A percentile compares a stretch with the other conserved stretches of the same genome.
These are phyloP conservation scores for Drosophila melanosoma DNA, from an alignment of 2,888 invertebrate genomes.

Conservation along the genomic window DNA sequence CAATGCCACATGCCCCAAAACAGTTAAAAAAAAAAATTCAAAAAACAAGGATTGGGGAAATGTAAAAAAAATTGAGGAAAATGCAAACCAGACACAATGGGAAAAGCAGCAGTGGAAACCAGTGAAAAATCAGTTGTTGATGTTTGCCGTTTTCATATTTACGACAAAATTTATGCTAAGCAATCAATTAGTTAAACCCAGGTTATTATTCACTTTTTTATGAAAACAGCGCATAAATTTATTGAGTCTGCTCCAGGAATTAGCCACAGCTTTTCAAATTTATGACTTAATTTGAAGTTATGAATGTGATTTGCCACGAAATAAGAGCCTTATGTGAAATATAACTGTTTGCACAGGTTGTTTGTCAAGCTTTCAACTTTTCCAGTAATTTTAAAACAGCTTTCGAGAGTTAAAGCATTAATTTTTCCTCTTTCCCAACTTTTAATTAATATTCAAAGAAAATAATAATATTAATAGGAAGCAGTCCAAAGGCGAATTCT, in stretches of 20 bases:
- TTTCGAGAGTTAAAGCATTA: neutral
- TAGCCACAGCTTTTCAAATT: neutral
- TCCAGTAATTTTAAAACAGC: neutral
- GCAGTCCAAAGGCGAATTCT: neutral
- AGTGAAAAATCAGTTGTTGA: slow-evolving; percentile 33
- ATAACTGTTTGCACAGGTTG: neutral
- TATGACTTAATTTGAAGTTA: neutral
- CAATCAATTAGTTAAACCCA: slow-evolving; percentile 19
- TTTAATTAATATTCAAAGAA: neutral
- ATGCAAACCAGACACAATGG: slow-evolving; percentile 26
- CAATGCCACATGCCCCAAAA: slow-evolving; percentile 42
- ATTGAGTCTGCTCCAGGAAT: neutral
- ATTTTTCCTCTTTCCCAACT: neutral
- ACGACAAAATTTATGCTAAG: slow-evolving; percentile 38
- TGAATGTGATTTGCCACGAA: neutral
- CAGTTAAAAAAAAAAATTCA: neutral
- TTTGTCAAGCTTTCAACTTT: neutral
- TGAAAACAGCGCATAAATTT: slow-evolving; percentile 11
- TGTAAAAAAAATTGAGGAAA: too few relatives aligned
- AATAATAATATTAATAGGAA: neutral
- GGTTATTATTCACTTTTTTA: slow-evolving; percentile 34
- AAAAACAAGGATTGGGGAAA: too few relatives aligned
- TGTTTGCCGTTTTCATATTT: slow-evolving; percentile 24
- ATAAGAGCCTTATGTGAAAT: neutral
- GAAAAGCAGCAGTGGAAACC: slow-evolving; percentile 13